Evolutionary conservation across 2,888 invertebrate species (phyloP), one percentile per base, ranked within the genome.

Genomic region (Frankliniella intonsa): DNA sequence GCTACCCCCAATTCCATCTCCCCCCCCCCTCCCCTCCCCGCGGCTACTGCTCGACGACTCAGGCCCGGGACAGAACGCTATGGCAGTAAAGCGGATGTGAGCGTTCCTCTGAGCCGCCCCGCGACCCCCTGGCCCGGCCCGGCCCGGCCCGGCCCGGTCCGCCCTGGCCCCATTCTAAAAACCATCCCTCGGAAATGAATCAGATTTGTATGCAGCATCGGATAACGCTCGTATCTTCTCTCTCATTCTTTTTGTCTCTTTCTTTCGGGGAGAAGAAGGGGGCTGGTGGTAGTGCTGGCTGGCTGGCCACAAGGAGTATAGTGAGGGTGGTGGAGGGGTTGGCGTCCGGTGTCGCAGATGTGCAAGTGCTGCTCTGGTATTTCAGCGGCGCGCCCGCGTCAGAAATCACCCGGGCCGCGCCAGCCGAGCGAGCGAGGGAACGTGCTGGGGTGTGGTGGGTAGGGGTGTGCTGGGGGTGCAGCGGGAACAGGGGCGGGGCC

Each of bases 181-280:
- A 5, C 69, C 69, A 3, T 22, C n/a, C 9, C 69, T 10, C n/a
- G 69, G 69, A 69, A 69, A 69, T 69, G 69, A 69, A 69, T 69
- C 69, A 69, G 69, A 69, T 69, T 69, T 69, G 69, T 69, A 69
- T 69, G 69, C 69, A 69, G 69, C 22, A 22, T 22, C n/a, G 69
- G 69, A 69, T 69, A 69, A 69, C 69, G 69, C 69, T 11, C 17
- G 19, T 62, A 17, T 62, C 62, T 62, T 55, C 55, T 55, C 55
- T 55, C 55, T 55, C 55, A 12, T 17, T 55, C 12, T 17, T 17
- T 55, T 17, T 55, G 14, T 55, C 55, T 55, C 55, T 17, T 8
- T 55, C 9, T 8, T 17, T 55, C 9, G 3, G 14, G 12, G 62
- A 14, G 62, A 62, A n/a, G 9, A 62, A 62, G 14, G 62, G 14